phyloP scores from a whole-genome alignment of 1,140 invertebrate genomes.

The Pogonomyrmex barbatus region DNA sequence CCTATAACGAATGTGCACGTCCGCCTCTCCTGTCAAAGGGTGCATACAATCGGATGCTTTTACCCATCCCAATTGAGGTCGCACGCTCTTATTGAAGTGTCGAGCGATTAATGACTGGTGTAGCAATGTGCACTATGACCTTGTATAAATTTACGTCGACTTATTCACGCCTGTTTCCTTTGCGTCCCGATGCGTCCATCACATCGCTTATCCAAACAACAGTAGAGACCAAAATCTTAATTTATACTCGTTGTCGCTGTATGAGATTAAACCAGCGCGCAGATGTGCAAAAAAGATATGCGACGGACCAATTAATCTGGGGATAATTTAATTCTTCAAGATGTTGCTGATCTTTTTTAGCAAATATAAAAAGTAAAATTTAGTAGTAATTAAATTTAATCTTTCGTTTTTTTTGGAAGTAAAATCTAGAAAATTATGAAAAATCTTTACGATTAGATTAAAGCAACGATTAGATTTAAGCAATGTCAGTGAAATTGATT shows the following conservation, averaged over 20 bases:
- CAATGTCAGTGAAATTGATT: not conserved
- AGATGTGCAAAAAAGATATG: not conserved
- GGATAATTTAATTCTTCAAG: conserved; percentile 22
- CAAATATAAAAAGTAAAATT: not conserved
- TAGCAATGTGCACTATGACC: conserved; percentile 35
- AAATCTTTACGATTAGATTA: too few species aligned
- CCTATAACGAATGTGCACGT: not conserved
- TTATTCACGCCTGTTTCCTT: conserved; percentile 32
- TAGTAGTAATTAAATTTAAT: conserved; percentile 16
- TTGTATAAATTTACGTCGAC: conserved; percentile 58
- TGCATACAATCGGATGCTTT: conserved; percentile 47
- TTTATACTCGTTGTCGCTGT: not conserved
- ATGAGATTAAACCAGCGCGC: conserved; percentile 2
- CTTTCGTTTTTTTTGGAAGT: not conserved
- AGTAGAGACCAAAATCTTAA: conserved; percentile 21
- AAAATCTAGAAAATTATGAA: not conserved
- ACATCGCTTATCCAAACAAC: conserved; percentile 52
- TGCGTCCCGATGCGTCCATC: not conserved
- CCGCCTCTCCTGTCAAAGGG: conserved; percentile 11
- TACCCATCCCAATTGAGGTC: conserved; percentile 49
- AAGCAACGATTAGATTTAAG: not conserved
- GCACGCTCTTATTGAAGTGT: conserved; percentile 61
- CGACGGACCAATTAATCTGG: conserved; percentile 10
- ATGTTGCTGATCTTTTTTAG: not conserved
- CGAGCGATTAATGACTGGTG: conserved; percentile 66